phyloP scores from a whole-genome alignment of 2,888 invertebrate species.

The Agrochola lychnidis region DNA sequence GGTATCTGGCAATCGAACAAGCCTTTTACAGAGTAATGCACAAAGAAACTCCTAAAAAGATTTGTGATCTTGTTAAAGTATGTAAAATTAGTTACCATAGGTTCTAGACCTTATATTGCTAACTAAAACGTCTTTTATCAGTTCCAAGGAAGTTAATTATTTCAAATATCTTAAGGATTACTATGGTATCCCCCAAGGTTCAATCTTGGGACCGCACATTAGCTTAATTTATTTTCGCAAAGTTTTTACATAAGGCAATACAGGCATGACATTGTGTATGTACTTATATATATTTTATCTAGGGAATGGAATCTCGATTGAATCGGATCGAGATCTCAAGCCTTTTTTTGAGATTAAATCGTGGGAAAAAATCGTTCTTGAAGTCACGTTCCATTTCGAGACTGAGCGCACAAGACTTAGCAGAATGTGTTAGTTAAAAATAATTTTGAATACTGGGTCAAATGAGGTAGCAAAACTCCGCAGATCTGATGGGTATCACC shows the following conservation, averaged over 20 bases:
- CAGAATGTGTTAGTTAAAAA: too few relatives aligned
- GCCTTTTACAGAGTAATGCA: constrained; percentile 1
- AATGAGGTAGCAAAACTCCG: too few relatives aligned
- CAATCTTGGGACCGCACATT: background rate
- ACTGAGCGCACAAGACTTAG: too few relatives aligned
- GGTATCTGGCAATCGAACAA: background rate
- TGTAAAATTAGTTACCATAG: background rate
- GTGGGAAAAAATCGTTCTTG: too few relatives aligned
- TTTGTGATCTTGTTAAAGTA: background rate
- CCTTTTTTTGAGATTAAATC: too few relatives aligned
- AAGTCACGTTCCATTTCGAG: too few relatives aligned
- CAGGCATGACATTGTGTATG: background rate
- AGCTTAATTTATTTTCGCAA: background rate
- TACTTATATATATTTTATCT: background rate
- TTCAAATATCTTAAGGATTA: background rate
- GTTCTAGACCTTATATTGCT: background rate
- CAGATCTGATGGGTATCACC: too few relatives aligned
- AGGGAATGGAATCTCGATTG: background rate
- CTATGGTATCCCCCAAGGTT: background rate
- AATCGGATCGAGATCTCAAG: background rate
- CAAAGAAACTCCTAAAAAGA: background rate
- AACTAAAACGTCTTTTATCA: background rate
- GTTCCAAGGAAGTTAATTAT: background rate
- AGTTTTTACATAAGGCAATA: background rate
- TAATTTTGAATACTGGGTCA: too few relatives aligned